phyloP scores from a whole-genome alignment of 2,888 invertebrate genomes.

The Pteria penguin region DNA sequence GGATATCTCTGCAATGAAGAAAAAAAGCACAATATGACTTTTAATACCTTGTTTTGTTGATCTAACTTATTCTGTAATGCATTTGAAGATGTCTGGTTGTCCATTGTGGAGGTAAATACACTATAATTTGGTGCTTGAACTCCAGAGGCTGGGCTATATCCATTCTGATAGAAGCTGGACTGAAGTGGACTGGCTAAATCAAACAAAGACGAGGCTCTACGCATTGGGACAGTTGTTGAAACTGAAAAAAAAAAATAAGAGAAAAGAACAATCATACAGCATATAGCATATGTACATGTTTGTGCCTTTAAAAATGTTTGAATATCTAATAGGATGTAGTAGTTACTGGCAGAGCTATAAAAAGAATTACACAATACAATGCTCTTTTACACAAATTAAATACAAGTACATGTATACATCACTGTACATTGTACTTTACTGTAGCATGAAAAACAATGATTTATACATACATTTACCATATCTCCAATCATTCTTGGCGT shows the following conservation, averaged over 20 bases:
- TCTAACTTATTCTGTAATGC: constrained; percentile 37
- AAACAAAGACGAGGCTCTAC: constrained; percentile 26
- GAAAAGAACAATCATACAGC: background rate
- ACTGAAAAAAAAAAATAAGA: constrained; percentile 11
- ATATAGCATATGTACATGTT: background rate
- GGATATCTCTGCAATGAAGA: too few species aligned
- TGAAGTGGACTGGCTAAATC: constrained; percentile 17
- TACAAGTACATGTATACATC: too few species aligned
- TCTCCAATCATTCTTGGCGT: background rate
- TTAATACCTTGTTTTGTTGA: constrained; percentile 39
- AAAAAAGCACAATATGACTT: too few species aligned
- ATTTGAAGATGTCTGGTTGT: background rate
- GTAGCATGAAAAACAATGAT: too few species aligned
- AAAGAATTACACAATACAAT: too few species aligned
- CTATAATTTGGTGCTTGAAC: background rate
- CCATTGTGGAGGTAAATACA: background rate
- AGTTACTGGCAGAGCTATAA: too few species aligned
- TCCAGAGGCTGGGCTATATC: background rate
- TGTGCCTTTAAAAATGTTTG: background rate
- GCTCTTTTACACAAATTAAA: too few species aligned
- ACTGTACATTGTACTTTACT: too few species aligned
- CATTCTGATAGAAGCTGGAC: background rate
- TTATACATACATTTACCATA: constrained; percentile 16
- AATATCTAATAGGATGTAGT: background rate
- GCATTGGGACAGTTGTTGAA: constrained; percentile 29